These are phyloP conservation scores for Burhinus bistriatus DNA, from an alignment of 2,113 vertebrate species.

Conservation along the genomic window DNA sequence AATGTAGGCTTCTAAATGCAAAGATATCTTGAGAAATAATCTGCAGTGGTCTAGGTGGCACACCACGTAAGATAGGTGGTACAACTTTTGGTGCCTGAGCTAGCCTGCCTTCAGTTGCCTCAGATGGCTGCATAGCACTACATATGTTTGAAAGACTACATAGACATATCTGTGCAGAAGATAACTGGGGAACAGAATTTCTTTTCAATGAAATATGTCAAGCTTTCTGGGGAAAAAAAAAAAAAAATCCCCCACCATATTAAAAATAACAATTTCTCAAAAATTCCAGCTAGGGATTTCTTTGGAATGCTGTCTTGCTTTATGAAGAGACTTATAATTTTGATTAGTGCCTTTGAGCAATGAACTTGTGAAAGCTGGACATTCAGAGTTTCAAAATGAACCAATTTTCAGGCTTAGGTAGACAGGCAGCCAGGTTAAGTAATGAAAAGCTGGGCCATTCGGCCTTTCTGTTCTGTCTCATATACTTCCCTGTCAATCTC, in stretches of 20 bases:
- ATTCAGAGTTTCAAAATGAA: neutral
- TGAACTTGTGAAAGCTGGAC: neutral
- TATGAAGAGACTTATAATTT: neutral
- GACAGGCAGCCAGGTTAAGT: neutral
- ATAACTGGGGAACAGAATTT: neutral
- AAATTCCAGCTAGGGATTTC: neutral
- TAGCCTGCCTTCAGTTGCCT: neutral
- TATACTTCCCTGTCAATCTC: neutral
- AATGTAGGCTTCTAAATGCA: neutral
- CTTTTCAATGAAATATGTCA: neutral
- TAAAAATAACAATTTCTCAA: neutral
- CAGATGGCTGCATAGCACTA: neutral
- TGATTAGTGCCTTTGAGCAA: neutral
- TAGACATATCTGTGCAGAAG: neutral
- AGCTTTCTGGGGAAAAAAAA: fast-evolving
- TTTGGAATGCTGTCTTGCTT: neutral
- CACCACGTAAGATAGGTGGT: neutral
- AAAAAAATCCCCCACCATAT: neutral
- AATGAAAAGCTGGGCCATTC: neutral
- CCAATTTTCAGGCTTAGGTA: neutral
- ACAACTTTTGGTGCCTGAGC: neutral
- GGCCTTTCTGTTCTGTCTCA: neutral
- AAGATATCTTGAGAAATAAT: neutral
- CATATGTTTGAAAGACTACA: neutral
- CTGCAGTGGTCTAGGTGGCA: neutral